Conservation (phyloP, 2,113 vertebrate genomes). For the Cavia porcellus region DNA sequence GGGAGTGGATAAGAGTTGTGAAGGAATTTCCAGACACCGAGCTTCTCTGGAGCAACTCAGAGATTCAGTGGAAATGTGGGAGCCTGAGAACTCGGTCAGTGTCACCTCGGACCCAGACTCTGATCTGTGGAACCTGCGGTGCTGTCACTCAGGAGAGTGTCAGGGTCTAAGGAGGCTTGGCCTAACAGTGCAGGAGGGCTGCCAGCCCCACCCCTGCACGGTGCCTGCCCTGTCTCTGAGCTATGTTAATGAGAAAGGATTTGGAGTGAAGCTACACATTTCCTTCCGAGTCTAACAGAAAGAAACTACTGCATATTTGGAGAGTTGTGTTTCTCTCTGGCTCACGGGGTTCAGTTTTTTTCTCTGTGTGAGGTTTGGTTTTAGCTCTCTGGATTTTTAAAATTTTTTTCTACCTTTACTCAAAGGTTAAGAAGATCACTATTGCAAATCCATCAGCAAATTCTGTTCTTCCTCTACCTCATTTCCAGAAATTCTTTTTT, state of each 20-base stretch:
- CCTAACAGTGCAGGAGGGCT: neutral
- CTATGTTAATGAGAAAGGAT: neutral
- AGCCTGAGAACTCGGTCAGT: neutral
- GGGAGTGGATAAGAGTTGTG: neutral
- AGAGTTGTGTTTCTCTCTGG: neutral
- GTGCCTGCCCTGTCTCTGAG: neutral
- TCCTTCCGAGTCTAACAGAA: neutral
- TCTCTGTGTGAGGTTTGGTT: neutral
- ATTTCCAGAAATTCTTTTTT: neutral
- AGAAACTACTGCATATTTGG: neutral
- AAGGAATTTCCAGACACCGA: neutral
- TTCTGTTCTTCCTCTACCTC: neutral
- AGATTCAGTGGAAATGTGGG: neutral
- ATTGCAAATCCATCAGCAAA: neutral
- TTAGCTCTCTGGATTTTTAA: neutral
- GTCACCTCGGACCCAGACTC: neutral
- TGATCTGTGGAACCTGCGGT: neutral
- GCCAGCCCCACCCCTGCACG: neutral
- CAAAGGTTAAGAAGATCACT: neutral
- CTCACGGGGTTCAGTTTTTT: neutral
- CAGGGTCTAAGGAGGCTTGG: neutral
- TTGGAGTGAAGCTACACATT: neutral
- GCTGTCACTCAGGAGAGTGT: accelerated
- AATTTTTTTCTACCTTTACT: neutral
- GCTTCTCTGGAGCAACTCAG: neutral